Evolutionary conservation across 2,113 vertebrate genomes (phyloP).

Genomic region (Anoplopoma fimbria): DNA sequence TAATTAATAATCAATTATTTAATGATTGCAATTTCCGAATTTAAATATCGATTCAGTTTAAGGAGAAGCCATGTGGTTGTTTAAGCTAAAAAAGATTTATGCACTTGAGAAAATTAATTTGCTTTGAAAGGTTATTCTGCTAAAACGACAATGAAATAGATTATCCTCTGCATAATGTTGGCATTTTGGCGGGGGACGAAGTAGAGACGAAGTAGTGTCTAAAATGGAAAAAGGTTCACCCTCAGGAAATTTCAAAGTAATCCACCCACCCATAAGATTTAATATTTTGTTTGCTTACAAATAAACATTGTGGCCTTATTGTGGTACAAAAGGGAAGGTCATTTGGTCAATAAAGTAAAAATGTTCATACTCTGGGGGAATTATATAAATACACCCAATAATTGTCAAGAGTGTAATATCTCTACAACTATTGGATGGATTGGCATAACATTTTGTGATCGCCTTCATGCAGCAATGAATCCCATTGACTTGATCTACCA

Average conservation of each 20-base stretch:
- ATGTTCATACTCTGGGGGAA: background rate
- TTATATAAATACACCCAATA: background rate
- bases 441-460: background rate
- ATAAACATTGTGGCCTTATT: background rate
- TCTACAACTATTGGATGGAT: background rate
- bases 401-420: background rate
- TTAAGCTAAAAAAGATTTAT: background rate
- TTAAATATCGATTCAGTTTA: background rate
- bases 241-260: background rate
- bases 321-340: background rate
- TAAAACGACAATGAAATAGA: background rate
- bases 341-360: background rate
- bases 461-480: background rate
- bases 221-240: background rate
- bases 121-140: background rate
- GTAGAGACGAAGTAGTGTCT: conserved; percentile 7
- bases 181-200: background rate
- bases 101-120: background rate
- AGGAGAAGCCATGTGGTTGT: background rate
- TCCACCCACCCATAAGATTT: background rate
- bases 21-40: background rate
- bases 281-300: background rate
- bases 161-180: background rate
- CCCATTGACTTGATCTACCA: no score
- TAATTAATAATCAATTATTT: background rate